Conservation (phyloP, 2,113 vertebrate species). For the Cheirogaleus medius region DNA sequence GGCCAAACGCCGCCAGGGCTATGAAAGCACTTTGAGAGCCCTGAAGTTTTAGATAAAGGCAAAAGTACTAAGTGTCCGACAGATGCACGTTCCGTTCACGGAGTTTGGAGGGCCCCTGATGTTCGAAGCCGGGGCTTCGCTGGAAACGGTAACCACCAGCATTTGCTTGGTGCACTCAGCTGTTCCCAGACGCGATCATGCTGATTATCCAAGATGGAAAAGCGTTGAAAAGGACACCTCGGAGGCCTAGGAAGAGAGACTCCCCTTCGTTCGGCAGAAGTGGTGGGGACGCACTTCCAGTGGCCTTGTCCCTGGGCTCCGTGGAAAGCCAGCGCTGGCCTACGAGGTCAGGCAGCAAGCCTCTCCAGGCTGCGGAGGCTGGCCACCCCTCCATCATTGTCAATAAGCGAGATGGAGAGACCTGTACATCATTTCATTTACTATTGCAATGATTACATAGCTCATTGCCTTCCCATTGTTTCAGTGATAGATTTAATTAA, state of each 20-base stretch:
- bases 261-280: background rate
- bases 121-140: background rate
- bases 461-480: constrained; percentile 99
- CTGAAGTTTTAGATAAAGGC: background rate
- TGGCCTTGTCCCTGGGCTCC: constrained; percentile 5
- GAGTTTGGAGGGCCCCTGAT: background rate
- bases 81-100: background rate
- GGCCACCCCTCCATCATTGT: constrained; percentile 95
- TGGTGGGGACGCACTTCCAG: background rate
- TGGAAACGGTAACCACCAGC: background rate
- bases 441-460: constrained; percentile 99
- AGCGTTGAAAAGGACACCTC: background rate
- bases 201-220: background rate
- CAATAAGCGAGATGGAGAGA: constrained; percentile 91
- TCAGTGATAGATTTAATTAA: constrained; percentile 99
- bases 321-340: constrained; percentile 31
- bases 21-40: background rate
- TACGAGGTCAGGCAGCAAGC: constrained; percentile 83
- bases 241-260: background rate
- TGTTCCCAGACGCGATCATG: background rate
- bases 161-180: background rate
- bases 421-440: constrained; percentile 94
- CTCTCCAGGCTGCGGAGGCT: constrained; percentile 83
- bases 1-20: background rate
- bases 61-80: background rate